Evolutionary conservation across 2,113 vertebrate genomes (phyloP).

Genomic region (Sorex araneus): DNA sequence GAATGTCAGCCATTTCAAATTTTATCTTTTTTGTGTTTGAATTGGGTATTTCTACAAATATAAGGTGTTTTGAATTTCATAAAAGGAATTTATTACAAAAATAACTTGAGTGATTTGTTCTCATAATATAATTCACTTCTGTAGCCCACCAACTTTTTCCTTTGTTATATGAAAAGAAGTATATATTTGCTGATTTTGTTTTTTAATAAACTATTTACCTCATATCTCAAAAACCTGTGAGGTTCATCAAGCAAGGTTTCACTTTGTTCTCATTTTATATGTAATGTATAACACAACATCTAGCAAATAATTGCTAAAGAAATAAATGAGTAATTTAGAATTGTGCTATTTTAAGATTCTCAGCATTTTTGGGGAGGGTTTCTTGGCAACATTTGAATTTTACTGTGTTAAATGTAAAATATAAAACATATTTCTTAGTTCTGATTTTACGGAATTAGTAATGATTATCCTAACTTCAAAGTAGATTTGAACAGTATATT

Average conservation of each 20-base stretch:
- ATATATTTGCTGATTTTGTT: constrained; percentile 18
- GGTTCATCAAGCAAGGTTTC: background rate
- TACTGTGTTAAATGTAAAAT: background rate
- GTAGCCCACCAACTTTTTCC: background rate
- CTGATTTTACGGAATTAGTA: background rate
- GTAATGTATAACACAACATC: background rate
- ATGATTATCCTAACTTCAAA: background rate
- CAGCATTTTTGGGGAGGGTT: background rate
- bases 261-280: background rate
- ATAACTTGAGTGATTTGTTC: background rate
- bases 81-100: background rate
- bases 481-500: background rate
- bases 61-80: background rate
- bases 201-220: background rate
- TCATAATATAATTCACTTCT: background rate
- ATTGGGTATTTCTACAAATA: constrained; percentile 12
- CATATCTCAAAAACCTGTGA: background rate
- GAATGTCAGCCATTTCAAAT: background rate
- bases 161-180: background rate
- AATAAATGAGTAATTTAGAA: background rate
- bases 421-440: background rate
- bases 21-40: background rate
- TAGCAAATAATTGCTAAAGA: background rate
- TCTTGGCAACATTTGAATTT: background rate
- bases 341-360: background rate